These are phyloP conservation scores for Xestia xanthographa DNA, from an alignment of 2,888 invertebrate genomes.

Conservation along the genomic window DNA sequence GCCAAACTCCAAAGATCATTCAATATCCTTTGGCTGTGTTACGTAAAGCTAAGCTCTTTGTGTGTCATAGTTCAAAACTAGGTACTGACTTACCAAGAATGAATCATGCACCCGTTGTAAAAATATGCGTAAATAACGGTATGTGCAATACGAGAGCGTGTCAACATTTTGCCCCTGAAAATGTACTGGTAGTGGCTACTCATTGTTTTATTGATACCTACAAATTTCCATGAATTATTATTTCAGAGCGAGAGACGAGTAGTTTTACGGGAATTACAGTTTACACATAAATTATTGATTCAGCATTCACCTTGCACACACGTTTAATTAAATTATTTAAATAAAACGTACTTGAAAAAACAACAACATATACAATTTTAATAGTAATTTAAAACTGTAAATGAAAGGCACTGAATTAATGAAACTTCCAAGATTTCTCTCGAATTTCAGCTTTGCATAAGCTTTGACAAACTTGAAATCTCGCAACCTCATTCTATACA, in stretches of 20 bases:
- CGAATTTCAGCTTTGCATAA: conserved; percentile 38
- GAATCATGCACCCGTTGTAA: conserved; percentile 64
- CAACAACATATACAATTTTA: background rate
- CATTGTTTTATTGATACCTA: conserved; percentile 65
- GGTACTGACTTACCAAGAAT: conserved; percentile 39
- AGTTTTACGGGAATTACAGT: conserved; percentile 37
- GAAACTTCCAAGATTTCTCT: conserved; percentile 21
- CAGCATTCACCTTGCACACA: conserved; percentile 7
- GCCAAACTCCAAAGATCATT: conserved; percentile 58
- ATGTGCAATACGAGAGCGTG: conserved; percentile 58
- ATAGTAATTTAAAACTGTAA: conserved; percentile 15
- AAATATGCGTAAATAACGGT: conserved; percentile 69
- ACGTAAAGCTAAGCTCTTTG: conserved; percentile 63
- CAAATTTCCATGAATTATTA: conserved; percentile 44
- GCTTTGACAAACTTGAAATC: conserved; percentile 51
- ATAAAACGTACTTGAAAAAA: background rate
- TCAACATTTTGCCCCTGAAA: conserved; percentile 70
- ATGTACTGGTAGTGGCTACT: conserved; percentile 56
- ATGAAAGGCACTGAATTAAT: conserved; percentile 20
- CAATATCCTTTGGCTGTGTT: conserved; percentile 55
- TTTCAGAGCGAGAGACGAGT: conserved; percentile 33
- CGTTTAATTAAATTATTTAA: conserved; percentile 6
- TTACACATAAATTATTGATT: conserved; percentile 22
- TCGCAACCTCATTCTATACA: conserved; percentile 40
- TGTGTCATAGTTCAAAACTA: conserved; percentile 65